Evolutionary conservation across 2,113 vertebrate genomes (phyloP), one percentile per base, ranked within the genome.

Genomic region (Oncorhynchus tshawytscha): DNA sequence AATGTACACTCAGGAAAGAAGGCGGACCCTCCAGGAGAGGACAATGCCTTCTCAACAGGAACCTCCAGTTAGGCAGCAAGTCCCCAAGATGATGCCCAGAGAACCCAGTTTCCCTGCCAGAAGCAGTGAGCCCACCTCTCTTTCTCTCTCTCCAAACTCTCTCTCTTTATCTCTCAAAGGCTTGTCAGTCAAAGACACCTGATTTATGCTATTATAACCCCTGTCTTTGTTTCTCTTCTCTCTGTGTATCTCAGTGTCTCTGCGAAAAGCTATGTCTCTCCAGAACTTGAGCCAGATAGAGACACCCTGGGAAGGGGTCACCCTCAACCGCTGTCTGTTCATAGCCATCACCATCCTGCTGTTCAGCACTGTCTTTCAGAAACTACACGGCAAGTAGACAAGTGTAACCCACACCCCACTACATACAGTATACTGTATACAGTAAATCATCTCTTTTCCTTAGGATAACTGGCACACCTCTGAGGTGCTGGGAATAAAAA

Each of bases 291-390:
- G 70, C 62, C 84, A 88, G 76, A 80, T 78, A 5, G 90, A 93
- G 72, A 82, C 69, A 0, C 95, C 96, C 0, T 98, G 96, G 96
- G 94, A 95, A n/a, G 93, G 94, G 0, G 82, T 98, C 85, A 95
- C 97, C 0, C 94, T 99, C 66, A 99, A 98, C 93, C 94, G 95
- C 70, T 98, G 96, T 84, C 90, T 99, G 77, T 89, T 96, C 51
- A 89, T 98, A 51, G 97, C 95, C 77, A 94, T 96, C 0, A 62
- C 94, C 3, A 85, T 98, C 0, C 94, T 97, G 39, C 87, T 98
- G 82, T 90, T 99, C 74, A 95, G 94, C 16, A 93, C 95, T 1
- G 94, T 95, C 18, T 90, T 93, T 78, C 97, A 97, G 81, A 94
- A 93, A 71, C 90, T 96, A 25, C 88, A 94, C 24, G 97, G 97